Evolutionary conservation across 2,113 vertebrate species (phyloP).

Genomic region (Hypomesus transpacificus): DNA sequence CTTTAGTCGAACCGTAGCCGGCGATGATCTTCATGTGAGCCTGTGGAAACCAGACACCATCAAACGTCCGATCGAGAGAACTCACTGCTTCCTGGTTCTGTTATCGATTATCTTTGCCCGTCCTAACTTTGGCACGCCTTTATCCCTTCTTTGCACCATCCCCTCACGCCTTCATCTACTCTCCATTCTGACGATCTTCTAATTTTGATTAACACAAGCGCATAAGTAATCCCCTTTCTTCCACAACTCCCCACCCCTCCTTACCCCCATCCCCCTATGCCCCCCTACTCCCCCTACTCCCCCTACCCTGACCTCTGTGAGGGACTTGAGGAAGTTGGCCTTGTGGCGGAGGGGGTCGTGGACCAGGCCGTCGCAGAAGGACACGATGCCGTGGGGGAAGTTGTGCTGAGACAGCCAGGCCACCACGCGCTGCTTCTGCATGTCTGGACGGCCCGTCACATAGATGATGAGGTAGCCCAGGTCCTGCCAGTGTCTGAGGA

Average conservation of each 20-base stretch:
- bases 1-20: slow-evolving; percentile 95
- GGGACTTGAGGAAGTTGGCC: slow-evolving; percentile 92
- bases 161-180: not conserved
- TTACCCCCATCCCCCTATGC: not conserved
- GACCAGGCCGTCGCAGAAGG: slow-evolving; percentile 95
- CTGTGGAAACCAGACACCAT: slow-evolving; percentile 61
- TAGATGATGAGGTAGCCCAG: slow-evolving; percentile 98
- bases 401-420: slow-evolving; percentile 99
- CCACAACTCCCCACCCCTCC: not conserved
- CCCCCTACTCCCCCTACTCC: not conserved
- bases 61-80: not conserved
- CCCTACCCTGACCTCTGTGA: slow-evolving; percentile 78
- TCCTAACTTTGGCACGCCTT: not conserved
- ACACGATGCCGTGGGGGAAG: slow-evolving; percentile 96
- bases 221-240: not conserved
- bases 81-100: not conserved
- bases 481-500: slow-evolving; percentile 95
- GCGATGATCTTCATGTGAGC: slow-evolving; percentile 90
- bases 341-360: slow-evolving; percentile 97
- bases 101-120: not conserved
- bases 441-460: slow-evolving; percentile 94
- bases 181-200: not conserved
- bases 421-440: slow-evolving; percentile 99
- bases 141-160: not conserved
- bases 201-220: too few species aligned